Evolutionary conservation across 2,888 invertebrate species (phyloP).

Genomic region (Drosophila parthenogenetica): DNA sequence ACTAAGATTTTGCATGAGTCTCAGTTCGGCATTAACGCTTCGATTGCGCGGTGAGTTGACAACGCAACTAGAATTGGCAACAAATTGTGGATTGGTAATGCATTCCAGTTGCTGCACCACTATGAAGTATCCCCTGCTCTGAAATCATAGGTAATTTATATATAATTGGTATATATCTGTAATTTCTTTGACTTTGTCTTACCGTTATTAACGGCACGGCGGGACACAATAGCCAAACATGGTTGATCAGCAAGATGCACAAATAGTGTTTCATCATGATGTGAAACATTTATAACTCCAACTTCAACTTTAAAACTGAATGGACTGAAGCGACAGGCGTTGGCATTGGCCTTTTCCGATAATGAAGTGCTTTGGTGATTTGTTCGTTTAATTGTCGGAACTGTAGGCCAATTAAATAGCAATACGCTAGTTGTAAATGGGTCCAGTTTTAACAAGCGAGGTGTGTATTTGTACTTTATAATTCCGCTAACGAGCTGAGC

Average conservation of each 20-base stretch:
- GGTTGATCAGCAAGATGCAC: slow-evolving; percentile 31
- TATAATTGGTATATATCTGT: too few relatives aligned
- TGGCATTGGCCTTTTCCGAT: slow-evolving; percentile 55
- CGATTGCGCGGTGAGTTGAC: slow-evolving; percentile 45
- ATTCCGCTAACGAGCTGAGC: background rate
- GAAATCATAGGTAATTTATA: background rate
- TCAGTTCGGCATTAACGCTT: slow-evolving; percentile 31
- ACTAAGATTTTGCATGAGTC: slow-evolving; percentile 29
- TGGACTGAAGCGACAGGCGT: slow-evolving; percentile 20
- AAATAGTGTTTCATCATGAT: slow-evolving; percentile 32
- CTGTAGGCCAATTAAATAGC: slow-evolving; percentile 48
- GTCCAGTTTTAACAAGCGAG: slow-evolving; percentile 26
- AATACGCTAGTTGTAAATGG: slow-evolving; percentile 24
- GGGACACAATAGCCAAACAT: slow-evolving; percentile 10
- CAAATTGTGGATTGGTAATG: slow-evolving; percentile 44
- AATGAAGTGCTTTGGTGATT: slow-evolving; percentile 38
- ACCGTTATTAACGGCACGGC: slow-evolving; percentile 43
- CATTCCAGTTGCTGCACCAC: slow-evolving; percentile 54
- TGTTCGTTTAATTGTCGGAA: slow-evolving; percentile 58
- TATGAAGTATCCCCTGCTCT: slow-evolving; percentile 51
- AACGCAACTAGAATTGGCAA: slow-evolving; percentile 36
- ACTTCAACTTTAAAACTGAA: slow-evolving; percentile 27
- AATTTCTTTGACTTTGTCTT: slow-evolving; percentile 9
- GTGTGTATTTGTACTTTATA: slow-evolving; percentile 22
- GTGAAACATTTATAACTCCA: slow-evolving; percentile 8